A percentile compares a stretch with the other conserved stretches of the same genome.
Conservation (phyloP, 2,888 invertebrate genomes). For the Melieria picta region DNA sequence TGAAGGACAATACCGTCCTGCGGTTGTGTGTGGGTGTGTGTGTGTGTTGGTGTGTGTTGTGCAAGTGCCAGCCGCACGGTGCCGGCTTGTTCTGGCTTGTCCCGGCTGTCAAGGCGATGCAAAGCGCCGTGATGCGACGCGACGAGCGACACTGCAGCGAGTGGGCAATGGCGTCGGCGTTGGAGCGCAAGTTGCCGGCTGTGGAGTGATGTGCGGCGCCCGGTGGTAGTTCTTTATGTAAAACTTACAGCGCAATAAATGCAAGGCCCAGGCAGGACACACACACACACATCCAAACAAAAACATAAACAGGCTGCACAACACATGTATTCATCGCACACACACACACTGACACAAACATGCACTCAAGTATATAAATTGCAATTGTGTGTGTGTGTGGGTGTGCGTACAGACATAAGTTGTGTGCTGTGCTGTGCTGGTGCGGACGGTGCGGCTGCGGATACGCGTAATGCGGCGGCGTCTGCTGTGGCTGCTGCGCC, state of each 20-base stretch:
- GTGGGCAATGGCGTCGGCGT: not conserved
- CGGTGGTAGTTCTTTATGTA: constrained; percentile 23
- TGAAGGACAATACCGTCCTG: not conserved
- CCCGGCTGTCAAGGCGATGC: constrained; percentile 25
- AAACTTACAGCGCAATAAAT: constrained; percentile 34
- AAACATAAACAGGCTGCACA: constrained; percentile 3
- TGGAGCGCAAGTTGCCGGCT: not conserved
- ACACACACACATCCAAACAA: constrained; percentile 13
- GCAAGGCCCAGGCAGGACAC: constrained; percentile 11
- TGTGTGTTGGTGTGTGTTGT: constrained; percentile 1
- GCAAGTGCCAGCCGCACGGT: constrained; percentile 10
- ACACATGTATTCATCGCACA: constrained; percentile 13
- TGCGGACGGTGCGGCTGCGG: constrained; percentile 31
- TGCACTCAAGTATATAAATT: constrained; percentile 36
- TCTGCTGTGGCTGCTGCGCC: constrained; percentile 36
- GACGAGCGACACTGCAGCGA: constrained; percentile 8
- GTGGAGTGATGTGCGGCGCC: not conserved
- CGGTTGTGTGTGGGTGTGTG: not conserved
- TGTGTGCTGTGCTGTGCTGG: constrained; percentile 13
- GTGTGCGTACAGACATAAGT: constrained; percentile 17
- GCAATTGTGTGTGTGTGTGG: not conserved
- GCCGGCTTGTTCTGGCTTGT: constrained; percentile 24
- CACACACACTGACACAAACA: constrained; percentile 8
- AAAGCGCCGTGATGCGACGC: constrained; percentile 15
- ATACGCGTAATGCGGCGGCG: constrained; percentile 13